Conservation (phyloP, 2,797 vertebrate species). For the Coracias cyanogaster region DNA sequence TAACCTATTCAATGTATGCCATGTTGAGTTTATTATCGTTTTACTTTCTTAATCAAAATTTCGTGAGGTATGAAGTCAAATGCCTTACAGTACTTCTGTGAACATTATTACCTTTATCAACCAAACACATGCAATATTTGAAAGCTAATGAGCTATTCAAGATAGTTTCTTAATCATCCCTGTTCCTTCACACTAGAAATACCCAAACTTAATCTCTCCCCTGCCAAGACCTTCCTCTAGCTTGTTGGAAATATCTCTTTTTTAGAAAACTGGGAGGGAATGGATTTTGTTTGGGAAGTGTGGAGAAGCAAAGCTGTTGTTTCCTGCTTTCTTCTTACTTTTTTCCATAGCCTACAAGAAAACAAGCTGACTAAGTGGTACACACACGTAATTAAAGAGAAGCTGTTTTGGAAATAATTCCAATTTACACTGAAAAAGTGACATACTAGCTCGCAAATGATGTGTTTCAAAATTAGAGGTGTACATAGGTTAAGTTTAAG, state of each 20-base stretch:
- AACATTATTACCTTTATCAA: slow-evolving; percentile 18
- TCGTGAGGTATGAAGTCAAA: slow-evolving; percentile 1
- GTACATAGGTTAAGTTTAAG: slow-evolving; percentile 13
- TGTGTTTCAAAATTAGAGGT: slow-evolving; percentile 59
- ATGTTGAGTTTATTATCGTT: background rate
- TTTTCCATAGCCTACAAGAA: background rate
- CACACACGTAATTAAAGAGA: slow-evolving; percentile 31
- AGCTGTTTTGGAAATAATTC: slow-evolving; percentile 36
- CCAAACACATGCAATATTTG: background rate
- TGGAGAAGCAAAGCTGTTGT: background rate
- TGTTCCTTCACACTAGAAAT: background rate
- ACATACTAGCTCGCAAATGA: background rate
- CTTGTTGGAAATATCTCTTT: background rate
- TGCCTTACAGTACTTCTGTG: background rate
- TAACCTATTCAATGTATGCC: background rate
- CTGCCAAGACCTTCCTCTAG: background rate
- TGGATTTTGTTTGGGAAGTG: background rate
- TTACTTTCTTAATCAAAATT: slow-evolving; percentile 35
- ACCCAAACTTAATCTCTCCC: background rate
- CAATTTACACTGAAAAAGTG: background rate
- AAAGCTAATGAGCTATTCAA: slow-evolving; percentile 19
- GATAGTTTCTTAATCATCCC: background rate
- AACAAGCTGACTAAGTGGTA: background rate
- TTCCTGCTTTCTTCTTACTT: background rate
- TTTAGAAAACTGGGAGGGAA: background rate